Evolutionary conservation across 2,888 invertebrate genomes (phyloP).

Genomic region (Lepidocyrtinus sp.): DNA sequence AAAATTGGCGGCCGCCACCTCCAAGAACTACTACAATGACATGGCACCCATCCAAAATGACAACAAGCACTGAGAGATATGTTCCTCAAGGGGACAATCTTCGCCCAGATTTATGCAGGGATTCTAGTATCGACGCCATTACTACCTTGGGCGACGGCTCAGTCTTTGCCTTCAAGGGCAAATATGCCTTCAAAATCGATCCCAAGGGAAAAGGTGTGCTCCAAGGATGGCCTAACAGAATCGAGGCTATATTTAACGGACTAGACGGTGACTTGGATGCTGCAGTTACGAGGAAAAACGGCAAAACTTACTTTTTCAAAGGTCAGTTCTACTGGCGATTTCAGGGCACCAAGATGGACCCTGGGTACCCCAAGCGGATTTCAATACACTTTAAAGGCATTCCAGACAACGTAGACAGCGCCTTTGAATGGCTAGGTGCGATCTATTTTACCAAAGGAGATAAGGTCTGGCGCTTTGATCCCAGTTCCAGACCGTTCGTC

Average conservation of each 20-base stretch:
- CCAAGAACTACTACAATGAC: constrained; percentile 2
- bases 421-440: constrained; percentile 61
- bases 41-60: background rate
- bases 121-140: constrained; percentile 62
- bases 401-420: constrained; percentile 65
- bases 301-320: constrained; percentile 66
- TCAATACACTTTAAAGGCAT: constrained; percentile 63
- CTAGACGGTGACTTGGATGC: constrained; percentile 62
- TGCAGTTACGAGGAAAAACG: constrained; percentile 60
- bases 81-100: background rate
- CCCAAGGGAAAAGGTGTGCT: constrained; percentile 42
- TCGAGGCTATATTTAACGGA: constrained; percentile 55
- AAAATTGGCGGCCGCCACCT: background rate
- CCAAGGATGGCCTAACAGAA: constrained; percentile 51
- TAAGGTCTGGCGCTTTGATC: constrained; percentile 59
- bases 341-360: constrained; percentile 54
- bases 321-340: constrained; percentile 66
- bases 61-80: constrained; percentile 9
- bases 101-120: constrained; percentile 59
- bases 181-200: constrained; percentile 52
- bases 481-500: constrained; percentile 42
- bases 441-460: constrained; percentile 66
- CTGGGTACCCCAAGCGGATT: constrained; percentile 62
- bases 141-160: constrained; percentile 56
- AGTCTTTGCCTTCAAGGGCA: constrained; percentile 57